These are phyloP conservation scores for Zaprionus obscuricornis DNA, from an alignment of 2,888 invertebrate genomes.

Conservation along the genomic window DNA sequence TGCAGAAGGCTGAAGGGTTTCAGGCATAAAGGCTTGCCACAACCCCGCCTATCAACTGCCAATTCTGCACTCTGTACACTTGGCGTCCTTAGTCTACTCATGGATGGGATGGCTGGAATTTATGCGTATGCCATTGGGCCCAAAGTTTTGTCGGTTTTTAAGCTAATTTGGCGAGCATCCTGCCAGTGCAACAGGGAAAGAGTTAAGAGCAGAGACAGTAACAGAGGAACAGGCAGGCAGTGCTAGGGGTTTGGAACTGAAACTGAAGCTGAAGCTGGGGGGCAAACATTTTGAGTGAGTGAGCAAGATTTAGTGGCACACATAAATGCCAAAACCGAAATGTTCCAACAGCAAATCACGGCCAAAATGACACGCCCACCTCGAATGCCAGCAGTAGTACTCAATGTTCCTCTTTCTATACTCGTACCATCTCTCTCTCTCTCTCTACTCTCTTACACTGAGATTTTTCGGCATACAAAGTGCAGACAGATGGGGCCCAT, in stretches of 20 bases:
- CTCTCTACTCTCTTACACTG: conserved; percentile 8
- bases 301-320: conserved; percentile 77
- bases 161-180: conserved; percentile 75
- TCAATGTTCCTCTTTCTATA: no score
- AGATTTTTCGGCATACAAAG: conserved; percentile 48
- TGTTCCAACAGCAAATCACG: conserved; percentile 75
- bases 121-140: conserved; percentile 66
- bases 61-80: no score
- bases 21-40: neutral
- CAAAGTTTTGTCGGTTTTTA: conserved; percentile 73
- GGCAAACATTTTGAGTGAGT: conserved; percentile 68
- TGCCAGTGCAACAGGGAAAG: neutral
- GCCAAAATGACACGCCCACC: conserved; percentile 70
- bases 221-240: no score
- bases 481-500: conserved; percentile 42
- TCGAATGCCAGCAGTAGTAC: no score
- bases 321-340: conserved; percentile 78
- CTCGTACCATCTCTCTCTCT: conserved; percentile 14
- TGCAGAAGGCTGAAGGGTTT: neutral
- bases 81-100: no score
- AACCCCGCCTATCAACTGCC: no score
- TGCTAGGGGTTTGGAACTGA: no score
- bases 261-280: conserved; percentile 3
- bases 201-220: neutral
- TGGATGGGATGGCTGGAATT: conserved; percentile 39